Evolutionary conservation across 2,797 vertebrate species (phyloP).

Genomic region (Myotis daubentonii): DNA sequence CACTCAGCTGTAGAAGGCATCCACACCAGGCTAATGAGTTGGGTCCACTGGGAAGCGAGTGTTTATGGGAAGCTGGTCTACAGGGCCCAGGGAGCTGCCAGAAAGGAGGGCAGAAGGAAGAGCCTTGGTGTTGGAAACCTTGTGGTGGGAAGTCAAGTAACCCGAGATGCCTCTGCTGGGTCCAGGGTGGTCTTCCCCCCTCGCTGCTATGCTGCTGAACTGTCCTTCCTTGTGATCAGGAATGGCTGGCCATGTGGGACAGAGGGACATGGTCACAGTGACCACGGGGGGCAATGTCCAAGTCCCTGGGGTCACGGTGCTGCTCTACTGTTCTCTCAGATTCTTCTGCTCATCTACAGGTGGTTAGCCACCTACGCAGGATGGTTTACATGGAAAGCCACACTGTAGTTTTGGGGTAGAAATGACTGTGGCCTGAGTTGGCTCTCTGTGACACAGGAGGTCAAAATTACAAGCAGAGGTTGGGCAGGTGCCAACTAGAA

Average conservation of each 20-base stretch:
- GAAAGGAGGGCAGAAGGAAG: background rate
- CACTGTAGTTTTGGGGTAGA: background rate
- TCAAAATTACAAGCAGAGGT: background rate
- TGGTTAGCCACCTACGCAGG: rapidly evolving
- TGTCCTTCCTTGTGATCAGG: rapidly evolving
- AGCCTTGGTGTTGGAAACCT: background rate
- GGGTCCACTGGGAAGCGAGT: background rate
- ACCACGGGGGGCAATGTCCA: background rate
- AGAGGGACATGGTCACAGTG: rapidly evolving
- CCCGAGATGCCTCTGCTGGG: rapidly evolving
- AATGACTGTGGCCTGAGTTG: background rate
- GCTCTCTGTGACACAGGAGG: background rate
- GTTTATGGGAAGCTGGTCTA: background rate
- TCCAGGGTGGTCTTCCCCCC: background rate
- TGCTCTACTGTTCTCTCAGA: background rate
- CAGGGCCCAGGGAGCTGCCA: background rate
- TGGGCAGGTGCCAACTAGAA: background rate
- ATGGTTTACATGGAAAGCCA: background rate
- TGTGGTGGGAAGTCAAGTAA: rapidly evolving
- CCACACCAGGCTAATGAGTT: rapidly evolving
- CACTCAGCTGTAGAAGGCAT: background rate
- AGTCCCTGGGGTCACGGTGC: rapidly evolving
- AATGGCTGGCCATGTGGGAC: background rate
- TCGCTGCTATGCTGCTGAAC: background rate
- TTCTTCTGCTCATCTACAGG: background rate